Percentiles rank a stretch among this genome's conserved stretches.
Conservation (phyloP, 2,113 vertebrate species). For the Grallaria varia region DNA sequence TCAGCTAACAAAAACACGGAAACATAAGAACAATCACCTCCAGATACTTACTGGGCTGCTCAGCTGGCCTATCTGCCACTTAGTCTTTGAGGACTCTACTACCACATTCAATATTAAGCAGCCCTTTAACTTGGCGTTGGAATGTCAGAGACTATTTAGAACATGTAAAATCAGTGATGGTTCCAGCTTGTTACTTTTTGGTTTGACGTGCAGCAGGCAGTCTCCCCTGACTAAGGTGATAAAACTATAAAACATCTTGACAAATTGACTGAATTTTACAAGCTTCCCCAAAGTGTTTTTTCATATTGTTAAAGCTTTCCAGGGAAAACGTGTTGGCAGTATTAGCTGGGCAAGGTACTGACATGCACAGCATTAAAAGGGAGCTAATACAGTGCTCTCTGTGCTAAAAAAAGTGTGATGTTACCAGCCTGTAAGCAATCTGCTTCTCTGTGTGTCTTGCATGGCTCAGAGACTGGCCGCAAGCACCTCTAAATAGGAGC, state of each 20-base stretch:
- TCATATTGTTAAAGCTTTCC: constrained; percentile 49
- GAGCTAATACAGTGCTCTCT: constrained; percentile 21
- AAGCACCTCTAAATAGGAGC: constrained; percentile 44
- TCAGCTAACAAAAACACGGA: neutral
- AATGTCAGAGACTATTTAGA: neutral
- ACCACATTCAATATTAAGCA: neutral
- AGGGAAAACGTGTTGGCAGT: constrained; percentile 39
- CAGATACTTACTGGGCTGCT: neutral
- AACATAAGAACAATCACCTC: neutral
- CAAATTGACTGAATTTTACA: constrained; percentile 59
- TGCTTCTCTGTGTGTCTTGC: constrained; percentile 21
- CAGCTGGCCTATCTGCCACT: neutral
- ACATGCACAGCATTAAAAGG: constrained; percentile 28
- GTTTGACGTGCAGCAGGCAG: neutral
- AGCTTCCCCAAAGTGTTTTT: constrained; percentile 46
- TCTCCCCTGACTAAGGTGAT: constrained; percentile 40
- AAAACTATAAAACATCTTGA: constrained; percentile 40
- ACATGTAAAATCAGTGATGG: neutral
- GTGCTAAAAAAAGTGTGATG: neutral
- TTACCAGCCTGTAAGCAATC: constrained; percentile 48
- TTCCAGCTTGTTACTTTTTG: neutral
- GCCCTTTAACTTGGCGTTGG: neutral
- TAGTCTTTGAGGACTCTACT: neutral
- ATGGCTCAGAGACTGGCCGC: constrained; percentile 1
- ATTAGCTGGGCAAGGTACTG: constrained; percentile 28